Percentiles rank a stretch among this genome's conserved stretches.
phyloP scores from a whole-genome alignment of 1,140 invertebrate genomes.

The Meteorus sp. region DNA sequence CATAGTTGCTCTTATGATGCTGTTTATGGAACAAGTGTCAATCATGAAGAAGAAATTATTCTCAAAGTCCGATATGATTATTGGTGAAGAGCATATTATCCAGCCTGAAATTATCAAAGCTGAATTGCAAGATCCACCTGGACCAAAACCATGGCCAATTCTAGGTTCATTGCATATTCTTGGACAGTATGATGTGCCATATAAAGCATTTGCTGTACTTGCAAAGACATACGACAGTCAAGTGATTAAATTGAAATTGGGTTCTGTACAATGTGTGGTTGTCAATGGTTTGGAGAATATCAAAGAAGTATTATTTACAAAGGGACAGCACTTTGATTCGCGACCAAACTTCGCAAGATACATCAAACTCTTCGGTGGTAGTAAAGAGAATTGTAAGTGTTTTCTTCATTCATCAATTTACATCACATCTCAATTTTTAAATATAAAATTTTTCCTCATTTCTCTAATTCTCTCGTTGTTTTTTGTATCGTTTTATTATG shows the following conservation, averaged over 20 bases:
- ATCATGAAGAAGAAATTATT: no score
- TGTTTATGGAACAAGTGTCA: no score
- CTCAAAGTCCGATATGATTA: background rate
- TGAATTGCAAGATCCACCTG: slow-evolving; percentile 55
- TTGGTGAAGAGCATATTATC: background rate
- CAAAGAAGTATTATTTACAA: slow-evolving; percentile 65
- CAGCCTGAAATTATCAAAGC: background rate
- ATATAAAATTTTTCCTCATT: no score
- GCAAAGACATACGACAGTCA: slow-evolving; percentile 60
- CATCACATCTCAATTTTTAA: background rate
- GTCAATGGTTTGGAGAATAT: slow-evolving; percentile 68
- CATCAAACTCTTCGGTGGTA: slow-evolving; percentile 66
- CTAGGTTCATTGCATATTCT: slow-evolving; percentile 65
- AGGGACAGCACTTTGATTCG: slow-evolving; percentile 67
- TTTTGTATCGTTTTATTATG: no score
- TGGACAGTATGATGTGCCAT: slow-evolving; percentile 65
- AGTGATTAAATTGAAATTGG: slow-evolving; percentile 64
- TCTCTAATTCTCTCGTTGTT: no score
- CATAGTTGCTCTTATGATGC: no score
- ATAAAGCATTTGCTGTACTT: slow-evolving; percentile 65
- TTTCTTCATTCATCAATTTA: slow-evolving; percentile 12
- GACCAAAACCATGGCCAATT: slow-evolving; percentile 63
- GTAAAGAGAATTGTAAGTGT: slow-evolving; percentile 75
- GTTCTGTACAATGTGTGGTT: slow-evolving; percentile 64
- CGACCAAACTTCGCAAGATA: slow-evolving; percentile 69